These are phyloP conservation scores for Procapra przewalskii DNA, from an alignment of 2,113 vertebrate species.

Conservation along the genomic window DNA sequence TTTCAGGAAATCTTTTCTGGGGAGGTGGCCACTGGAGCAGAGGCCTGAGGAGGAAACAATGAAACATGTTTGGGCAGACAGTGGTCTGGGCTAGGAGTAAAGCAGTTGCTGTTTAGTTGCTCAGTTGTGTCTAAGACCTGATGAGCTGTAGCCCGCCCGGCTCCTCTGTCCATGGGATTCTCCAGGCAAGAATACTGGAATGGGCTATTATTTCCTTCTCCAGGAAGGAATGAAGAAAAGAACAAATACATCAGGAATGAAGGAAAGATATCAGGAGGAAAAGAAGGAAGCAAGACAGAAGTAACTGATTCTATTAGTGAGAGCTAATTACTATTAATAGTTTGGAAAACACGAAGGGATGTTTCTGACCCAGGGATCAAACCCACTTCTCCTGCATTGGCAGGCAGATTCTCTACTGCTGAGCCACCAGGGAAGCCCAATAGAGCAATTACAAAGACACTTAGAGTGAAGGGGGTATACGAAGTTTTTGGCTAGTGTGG, in stretches of 20 bases:
- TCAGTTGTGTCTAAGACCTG: not conserved
- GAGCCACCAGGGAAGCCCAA: not conserved
- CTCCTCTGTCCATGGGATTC: not conserved
- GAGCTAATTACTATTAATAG: not conserved
- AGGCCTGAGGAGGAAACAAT: not conserved
- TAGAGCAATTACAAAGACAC: not conserved
- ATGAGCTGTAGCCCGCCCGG: not conserved
- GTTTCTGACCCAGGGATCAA: not conserved
- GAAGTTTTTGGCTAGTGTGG: not conserved
- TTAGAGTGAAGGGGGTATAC: not conserved
- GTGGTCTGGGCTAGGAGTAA: not conserved
- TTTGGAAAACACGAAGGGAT: not conserved
- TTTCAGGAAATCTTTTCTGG: not conserved
- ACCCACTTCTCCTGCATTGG: not conserved
- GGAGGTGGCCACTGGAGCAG: not conserved
- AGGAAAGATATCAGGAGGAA: too few species aligned
- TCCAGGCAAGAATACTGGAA: not conserved
- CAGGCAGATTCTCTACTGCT: not conserved
- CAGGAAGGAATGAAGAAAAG: not conserved
- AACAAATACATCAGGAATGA: not conserved
- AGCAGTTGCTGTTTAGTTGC: not conserved
- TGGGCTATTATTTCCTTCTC: not conserved
- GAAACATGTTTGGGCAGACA: not conserved
- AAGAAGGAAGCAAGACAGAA: not conserved
- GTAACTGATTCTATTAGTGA: not conserved